Percentiles rank a stretch among this genome's conserved stretches.
Conservation (phyloP, 1,140 invertebrate species). For the Microplitis mediator region DNA sequence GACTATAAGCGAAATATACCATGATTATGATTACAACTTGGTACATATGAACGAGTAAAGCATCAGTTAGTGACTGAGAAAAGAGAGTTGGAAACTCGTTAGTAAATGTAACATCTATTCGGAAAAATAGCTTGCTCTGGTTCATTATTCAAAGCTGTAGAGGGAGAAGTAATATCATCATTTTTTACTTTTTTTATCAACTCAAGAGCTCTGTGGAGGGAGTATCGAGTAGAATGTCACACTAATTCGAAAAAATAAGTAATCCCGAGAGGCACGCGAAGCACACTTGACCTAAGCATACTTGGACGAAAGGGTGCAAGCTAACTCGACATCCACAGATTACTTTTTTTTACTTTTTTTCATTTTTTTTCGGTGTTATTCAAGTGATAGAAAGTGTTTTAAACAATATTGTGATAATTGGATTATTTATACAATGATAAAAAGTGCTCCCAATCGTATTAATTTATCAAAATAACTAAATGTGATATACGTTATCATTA, state of each 20-base stretch:
- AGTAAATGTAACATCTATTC: constrained; percentile 9
- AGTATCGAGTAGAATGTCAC: constrained; percentile 46
- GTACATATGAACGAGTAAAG: too few relatives aligned
- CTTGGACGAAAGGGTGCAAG: constrained; percentile 49
- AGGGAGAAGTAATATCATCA: neutral
- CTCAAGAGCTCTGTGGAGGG: constrained; percentile 16
- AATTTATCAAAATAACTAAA: too few relatives aligned
- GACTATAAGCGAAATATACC: too few relatives aligned
- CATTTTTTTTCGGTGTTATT: neutral
- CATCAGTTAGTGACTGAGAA: neutral
- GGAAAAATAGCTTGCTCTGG: neutral
- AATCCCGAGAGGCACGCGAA: constrained; percentile 46
- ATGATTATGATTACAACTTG: too few relatives aligned
- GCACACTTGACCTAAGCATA: constrained; percentile 60
- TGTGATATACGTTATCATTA: neutral
- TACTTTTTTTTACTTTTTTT: neutral
- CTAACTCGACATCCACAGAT: neutral
- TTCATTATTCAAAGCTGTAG: neutral
- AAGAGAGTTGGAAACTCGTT: constrained; percentile 19
- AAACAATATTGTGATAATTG: neutral
- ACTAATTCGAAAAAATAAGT: constrained; percentile 53
- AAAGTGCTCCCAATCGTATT: too few relatives aligned
- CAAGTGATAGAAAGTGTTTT: constrained; percentile 15
- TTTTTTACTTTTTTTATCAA: constrained; percentile 15
- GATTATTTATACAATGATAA: too few relatives aligned